Conservation (phyloP, 2,113 vertebrate species). For the Shinisaurus crocodilurus region DNA sequence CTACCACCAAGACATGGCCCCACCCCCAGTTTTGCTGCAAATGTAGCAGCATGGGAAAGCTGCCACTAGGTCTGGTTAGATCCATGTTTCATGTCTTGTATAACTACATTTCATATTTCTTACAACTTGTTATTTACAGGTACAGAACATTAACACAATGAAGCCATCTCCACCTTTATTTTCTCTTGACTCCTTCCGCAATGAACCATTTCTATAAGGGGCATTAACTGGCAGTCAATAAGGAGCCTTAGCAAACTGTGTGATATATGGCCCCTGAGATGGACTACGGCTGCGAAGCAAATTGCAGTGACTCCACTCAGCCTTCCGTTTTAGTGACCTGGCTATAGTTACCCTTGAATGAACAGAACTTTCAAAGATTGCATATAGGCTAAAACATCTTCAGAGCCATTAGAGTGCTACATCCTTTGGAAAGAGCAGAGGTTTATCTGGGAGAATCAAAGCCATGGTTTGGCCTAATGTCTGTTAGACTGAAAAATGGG, state of each 20-base stretch:
- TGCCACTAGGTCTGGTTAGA: neutral
- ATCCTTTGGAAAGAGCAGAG: constrained; percentile 11
- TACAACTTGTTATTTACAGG: neutral
- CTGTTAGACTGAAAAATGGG: constrained; percentile 39
- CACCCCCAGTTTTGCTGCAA: neutral
- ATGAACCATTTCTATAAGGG: neutral
- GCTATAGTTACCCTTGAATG: neutral
- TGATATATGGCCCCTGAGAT: neutral
- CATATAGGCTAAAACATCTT: constrained; percentile 28
- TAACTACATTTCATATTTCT: no score
- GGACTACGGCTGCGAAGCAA: accelerated
- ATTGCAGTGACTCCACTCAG: neutral
- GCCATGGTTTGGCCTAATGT: constrained; percentile 38
- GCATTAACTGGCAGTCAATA: neutral
- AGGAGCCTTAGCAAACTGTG: neutral
- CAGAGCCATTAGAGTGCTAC: constrained; percentile 31
- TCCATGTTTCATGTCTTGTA: neutral
- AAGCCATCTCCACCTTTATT: neutral
- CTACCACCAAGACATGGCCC: no score
- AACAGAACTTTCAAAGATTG: neutral
- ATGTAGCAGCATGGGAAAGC: neutral
- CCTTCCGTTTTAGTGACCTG: neutral
- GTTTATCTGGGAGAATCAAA: constrained; percentile 55
- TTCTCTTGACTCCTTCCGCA: neutral
- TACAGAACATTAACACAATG: neutral